phyloP scores from a whole-genome alignment of 2,113 vertebrate species.

The Penelope pileata region DNA sequence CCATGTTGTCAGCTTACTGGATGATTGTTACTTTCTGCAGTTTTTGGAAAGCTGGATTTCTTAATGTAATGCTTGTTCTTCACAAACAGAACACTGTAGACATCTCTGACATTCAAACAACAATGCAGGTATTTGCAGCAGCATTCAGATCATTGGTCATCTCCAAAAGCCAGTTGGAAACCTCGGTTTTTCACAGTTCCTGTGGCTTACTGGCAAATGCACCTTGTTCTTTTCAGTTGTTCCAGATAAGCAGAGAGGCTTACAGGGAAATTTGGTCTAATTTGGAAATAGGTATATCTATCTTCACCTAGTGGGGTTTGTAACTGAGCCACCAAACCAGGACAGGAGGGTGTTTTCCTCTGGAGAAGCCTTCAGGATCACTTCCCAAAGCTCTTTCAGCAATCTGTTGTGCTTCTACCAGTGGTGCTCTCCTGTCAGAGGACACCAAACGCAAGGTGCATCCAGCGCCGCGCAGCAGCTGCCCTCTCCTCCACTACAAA shows the following conservation, averaged over 20 bases:
- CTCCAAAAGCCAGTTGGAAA: background rate
- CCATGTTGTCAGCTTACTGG: conserved; percentile 2
- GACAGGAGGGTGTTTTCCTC: background rate
- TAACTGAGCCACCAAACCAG: background rate
- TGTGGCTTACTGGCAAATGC: background rate
- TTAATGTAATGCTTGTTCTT: background rate
- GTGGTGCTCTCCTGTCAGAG: background rate
- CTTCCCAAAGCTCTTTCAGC: background rate
- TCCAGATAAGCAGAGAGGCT: background rate
- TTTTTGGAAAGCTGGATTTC: background rate
- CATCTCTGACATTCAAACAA: background rate
- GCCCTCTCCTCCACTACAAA: background rate
- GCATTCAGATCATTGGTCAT: background rate
- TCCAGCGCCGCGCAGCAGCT: background rate
- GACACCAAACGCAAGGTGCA: background rate
- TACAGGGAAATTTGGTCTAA: background rate
- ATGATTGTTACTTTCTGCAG: background rate
- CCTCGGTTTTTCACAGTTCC: background rate
- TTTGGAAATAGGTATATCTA: background rate
- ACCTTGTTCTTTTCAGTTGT: background rate
- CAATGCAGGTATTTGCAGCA: background rate
- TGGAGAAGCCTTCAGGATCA: background rate
- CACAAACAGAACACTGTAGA: background rate
- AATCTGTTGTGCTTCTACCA: background rate
- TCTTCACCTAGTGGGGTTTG: background rate